Evolutionary conservation across 2,888 invertebrate species (phyloP).

Genomic region (Ormyrus rosae): DNA sequence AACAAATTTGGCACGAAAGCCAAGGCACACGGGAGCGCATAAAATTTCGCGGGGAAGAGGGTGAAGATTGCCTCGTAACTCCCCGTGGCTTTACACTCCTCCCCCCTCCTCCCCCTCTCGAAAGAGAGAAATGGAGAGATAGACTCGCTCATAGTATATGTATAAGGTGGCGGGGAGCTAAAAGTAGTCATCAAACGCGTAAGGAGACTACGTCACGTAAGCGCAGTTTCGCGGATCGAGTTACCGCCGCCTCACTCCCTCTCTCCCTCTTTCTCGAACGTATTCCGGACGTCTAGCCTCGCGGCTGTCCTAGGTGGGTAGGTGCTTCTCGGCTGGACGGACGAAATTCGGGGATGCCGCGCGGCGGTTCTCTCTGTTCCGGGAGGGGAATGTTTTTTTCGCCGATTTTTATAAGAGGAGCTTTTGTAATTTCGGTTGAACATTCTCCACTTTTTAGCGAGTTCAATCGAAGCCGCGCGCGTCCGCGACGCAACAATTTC

Average conservation of each 20-base stretch:
- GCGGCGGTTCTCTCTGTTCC: too few species aligned
- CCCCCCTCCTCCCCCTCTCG: background rate
- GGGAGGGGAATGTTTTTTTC: too few species aligned
- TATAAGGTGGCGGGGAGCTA: background rate
- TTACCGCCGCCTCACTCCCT: slow-evolving; percentile 3
- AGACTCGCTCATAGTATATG: background rate
- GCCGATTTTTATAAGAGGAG: too few species aligned
- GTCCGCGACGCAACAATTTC: too few species aligned
- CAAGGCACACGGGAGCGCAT: slow-evolving; percentile 37
- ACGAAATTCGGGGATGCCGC: too few species aligned
- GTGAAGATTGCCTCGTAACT: slow-evolving; percentile 55
- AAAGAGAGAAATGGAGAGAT: slow-evolving; percentile 21
- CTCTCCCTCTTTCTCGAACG: background rate
- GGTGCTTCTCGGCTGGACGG: too few species aligned
- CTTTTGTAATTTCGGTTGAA: too few species aligned
- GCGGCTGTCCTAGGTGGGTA: too few species aligned
- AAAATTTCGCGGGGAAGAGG: slow-evolving; percentile 50
- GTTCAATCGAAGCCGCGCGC: too few species aligned
- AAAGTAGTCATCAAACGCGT: slow-evolving; percentile 53
- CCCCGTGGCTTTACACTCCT: slow-evolving; percentile 33
- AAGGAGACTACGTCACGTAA: slow-evolving; percentile 53
- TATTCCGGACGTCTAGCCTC: too few species aligned
- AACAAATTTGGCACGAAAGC: slow-evolving; percentile 56
- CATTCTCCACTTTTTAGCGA: too few species aligned
- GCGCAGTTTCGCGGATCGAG: slow-evolving; percentile 46